phyloP scores from a whole-genome alignment of 92 coral and sea anemone species.

The Paramuricea clavata region DNA sequence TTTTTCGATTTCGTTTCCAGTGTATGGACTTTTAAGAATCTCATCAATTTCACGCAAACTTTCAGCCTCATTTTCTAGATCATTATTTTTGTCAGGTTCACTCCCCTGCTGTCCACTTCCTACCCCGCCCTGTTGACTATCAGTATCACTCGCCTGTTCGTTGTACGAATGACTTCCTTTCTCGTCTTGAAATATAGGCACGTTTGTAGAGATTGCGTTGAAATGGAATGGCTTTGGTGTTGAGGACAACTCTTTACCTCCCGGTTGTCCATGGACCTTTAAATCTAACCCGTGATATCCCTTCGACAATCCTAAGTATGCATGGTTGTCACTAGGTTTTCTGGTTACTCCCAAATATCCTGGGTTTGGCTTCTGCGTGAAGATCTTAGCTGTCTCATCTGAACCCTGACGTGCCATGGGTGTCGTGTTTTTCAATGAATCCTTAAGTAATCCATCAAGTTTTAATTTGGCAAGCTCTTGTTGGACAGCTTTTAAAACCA shows the following conservation, averaged over 20 bases:
- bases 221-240: not conserved
- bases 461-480: slow-evolving; percentile 17
- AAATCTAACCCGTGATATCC: not conserved
- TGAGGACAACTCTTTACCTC: too few relatives aligned
- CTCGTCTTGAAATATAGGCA: slow-evolving; percentile 21
- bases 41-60: slow-evolving; percentile 14
- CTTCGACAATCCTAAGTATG: not conserved
- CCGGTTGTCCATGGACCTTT: not conserved
- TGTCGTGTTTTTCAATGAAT: not conserved
- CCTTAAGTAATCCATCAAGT: not conserved
- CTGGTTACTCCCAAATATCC: not conserved
- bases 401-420: not conserved
- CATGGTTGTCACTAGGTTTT: not conserved
- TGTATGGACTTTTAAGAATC: not conserved
- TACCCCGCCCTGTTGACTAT: not conserved
- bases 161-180: not conserved
- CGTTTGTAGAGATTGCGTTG: not conserved
- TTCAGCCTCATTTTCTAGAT: not conserved
- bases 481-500: slow-evolving; percentile 2
- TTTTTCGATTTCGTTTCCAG: not conserved
- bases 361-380: too few relatives aligned
- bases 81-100: not conserved
- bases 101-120: not conserved
- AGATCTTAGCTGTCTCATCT: not conserved
- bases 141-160: not conserved